phyloP scores from a whole-genome alignment of 1,140 invertebrate genomes.

The Diachasma alloeum region DNA sequence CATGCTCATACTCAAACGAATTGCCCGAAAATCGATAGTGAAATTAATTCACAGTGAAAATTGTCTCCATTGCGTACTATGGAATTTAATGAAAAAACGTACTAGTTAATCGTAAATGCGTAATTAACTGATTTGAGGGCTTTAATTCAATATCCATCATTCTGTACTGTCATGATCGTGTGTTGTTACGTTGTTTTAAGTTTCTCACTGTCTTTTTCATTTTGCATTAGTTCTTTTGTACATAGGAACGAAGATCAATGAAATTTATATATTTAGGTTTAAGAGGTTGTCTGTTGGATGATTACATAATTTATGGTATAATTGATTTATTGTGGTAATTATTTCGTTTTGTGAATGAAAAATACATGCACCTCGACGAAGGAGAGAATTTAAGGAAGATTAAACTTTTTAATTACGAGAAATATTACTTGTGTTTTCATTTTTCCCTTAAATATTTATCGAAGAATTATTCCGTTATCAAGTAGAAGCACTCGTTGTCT shows the following conservation, averaged over 20 bases:
- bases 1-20: background rate
- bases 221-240: constrained; percentile 27
- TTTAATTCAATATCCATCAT: background rate
- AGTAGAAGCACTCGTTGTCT: background rate
- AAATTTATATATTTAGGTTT: constrained; percentile 49
- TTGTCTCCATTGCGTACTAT: no score
- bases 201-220: constrained; percentile 26
- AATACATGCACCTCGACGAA: background rate
- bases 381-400: background rate
- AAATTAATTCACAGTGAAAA: no score
- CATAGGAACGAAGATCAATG: constrained; percentile 37
- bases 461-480: background rate
- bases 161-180: constrained; percentile 34
- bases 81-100: no score
- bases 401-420: background rate
- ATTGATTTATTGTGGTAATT: constrained; percentile 42
- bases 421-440: background rate
- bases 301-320: constrained; percentile 49
- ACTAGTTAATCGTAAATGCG: background rate
- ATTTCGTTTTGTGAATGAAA: constrained; percentile 21
- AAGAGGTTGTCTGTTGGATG: constrained; percentile 52
- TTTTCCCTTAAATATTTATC: background rate
- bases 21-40: background rate
- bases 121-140: background rate
- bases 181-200: constrained; percentile 45